Base-by-base conservation (phyloP, 2,888 invertebrate genomes). In the Malthinus flaveolus region DNA sequence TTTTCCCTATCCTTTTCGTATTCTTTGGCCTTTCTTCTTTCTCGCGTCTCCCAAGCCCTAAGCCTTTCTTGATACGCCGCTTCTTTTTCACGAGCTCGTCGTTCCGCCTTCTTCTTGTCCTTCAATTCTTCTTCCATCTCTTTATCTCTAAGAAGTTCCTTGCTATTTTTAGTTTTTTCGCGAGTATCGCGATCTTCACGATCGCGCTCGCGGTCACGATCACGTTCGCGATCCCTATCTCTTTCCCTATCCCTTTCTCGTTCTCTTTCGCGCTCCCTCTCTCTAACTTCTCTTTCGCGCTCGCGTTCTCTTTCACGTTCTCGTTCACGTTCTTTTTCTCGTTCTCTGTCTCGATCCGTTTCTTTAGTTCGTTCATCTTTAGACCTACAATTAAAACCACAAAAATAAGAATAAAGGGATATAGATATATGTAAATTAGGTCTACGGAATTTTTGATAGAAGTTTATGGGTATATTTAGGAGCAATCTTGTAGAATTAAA, bases 11-110 rank as follows among this genome's bases (percentile, higher is more conserved):
- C 90, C 78, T 91, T 91, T 70, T 91, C 93, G 77, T 95, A 90
- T 71, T 98, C 97, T 78, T 94, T 92, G 13, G 87, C 84, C 79
- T 94, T 93, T 73, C 96, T 88, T 10, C 92, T 85, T 79, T 97
- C 97, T 63, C 97, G 84, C 0, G 85, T 83, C 80, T 97, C 96
- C 97, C 97, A 97, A 32, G 85, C 83, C 59, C 86, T 79, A 61
- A 83, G 81, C 79, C 93, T 82, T 82, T 91, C 94, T 80, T 97
- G 96, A 79, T 97, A 97, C n/a, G 94, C 93, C 32, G 92, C 91
- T 79, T 97, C 97, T 78, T 97, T 97, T 75, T 97, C 97, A 8
- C 95, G 80, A 0, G 96, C 91, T 78, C 93, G 89, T 77, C 96
- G 88, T 75, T 97, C 97, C 5, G 88, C 81, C 68, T 95, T 90